phyloP scores from a whole-genome alignment of 2,797 vertebrate genomes.

The Rhodeus uyekii region DNA sequence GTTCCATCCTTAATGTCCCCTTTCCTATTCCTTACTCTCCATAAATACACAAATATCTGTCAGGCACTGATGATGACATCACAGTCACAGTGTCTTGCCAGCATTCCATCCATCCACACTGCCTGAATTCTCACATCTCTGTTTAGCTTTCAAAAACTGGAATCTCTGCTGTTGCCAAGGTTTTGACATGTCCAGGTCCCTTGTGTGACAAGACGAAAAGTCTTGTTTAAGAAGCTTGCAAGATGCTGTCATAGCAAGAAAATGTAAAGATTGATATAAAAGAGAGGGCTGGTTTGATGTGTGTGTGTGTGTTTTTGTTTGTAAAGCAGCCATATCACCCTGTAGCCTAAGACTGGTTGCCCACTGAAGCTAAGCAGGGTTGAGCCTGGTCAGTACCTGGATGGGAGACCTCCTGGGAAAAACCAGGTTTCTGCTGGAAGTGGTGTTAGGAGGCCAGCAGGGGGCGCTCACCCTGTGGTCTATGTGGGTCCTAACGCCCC shows the following conservation, averaged over 20 bases:
- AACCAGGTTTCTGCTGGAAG: too few species aligned
- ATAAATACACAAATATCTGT: constrained; percentile 37
- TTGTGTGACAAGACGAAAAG: background rate
- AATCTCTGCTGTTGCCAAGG: constrained; percentile 9
- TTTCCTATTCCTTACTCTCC: background rate
- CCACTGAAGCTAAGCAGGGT: too few species aligned
- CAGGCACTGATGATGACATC: constrained; percentile 20
- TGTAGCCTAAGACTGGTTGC: too few species aligned
- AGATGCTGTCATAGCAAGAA: background rate
- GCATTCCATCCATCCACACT: background rate
- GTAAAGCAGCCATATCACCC: too few species aligned
- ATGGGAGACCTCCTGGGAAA: too few species aligned
- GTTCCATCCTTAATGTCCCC: background rate
- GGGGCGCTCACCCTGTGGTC: too few species aligned
- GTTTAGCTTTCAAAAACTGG: background rate
- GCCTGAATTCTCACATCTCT: constrained; percentile 22
- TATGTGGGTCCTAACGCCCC: too few species aligned
- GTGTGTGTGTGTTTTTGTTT: background rate
- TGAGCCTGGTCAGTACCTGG: too few species aligned
- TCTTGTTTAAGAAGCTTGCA: constrained; percentile 3
- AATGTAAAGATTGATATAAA: constrained; percentile 10
- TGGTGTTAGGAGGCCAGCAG: too few species aligned
- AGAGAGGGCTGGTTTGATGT: background rate
- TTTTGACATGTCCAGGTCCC: background rate
- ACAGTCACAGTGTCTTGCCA: constrained; percentile 3